phyloP scores from a whole-genome alignment of 2,797 vertebrate genomes.

The Oreortyx pictus region DNA sequence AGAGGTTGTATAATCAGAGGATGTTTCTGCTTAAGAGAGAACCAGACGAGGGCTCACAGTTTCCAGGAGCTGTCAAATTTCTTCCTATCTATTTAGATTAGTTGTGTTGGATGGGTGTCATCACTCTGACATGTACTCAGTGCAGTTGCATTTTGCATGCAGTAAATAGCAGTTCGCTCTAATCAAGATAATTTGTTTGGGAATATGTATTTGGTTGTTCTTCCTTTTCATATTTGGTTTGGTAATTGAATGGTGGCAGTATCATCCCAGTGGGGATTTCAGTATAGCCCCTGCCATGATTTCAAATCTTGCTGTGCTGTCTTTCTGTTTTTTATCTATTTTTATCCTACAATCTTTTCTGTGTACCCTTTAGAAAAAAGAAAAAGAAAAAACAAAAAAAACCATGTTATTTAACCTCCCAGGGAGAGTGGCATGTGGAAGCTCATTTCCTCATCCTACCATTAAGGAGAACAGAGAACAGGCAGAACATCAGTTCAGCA shows the following conservation, averaged over 20 bases:
- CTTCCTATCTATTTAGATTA: not conserved
- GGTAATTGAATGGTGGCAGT: not conserved
- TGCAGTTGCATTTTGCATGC: not conserved
- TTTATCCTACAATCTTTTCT: too few species aligned
- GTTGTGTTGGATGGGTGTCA: not conserved
- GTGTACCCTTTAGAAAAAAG: too few species aligned
- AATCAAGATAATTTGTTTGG: not conserved
- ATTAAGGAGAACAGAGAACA: too few species aligned
- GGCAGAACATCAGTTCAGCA: too few species aligned
- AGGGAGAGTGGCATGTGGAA: too few species aligned
- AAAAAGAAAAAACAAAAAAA: too few species aligned
- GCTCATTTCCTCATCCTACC: too few species aligned
- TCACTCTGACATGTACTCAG: not conserved
- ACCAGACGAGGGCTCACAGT: not conserved
- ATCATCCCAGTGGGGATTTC: not conserved
- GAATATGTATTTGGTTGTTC: not conserved
- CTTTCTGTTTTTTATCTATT: too few species aligned
- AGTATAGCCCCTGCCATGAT: not conserved
- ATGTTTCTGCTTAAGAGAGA: not conserved
- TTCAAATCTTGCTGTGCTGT: not conserved
- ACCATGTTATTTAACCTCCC: too few species aligned
- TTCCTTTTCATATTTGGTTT: not conserved
- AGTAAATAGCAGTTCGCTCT: not conserved
- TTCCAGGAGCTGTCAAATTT: not conserved
- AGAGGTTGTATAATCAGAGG: rapidly evolving